Conservation (phyloP, 2,797 vertebrate species). For the Melopsittacus undulatus region DNA sequence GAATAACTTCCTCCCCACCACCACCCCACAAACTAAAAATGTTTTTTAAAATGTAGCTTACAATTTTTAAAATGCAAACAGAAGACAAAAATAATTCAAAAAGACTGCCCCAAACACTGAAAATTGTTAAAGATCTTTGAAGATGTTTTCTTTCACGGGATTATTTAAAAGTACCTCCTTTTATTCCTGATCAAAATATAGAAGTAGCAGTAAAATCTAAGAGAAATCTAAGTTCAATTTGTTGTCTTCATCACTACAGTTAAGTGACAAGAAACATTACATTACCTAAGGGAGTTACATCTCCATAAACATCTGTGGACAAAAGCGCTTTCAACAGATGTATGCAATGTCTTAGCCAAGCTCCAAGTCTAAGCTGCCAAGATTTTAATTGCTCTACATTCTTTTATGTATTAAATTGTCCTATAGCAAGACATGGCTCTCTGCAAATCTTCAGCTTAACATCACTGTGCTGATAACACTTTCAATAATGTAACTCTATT, state of each 20-base stretch:
- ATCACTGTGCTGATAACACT: neutral
- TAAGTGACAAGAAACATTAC: neutral
- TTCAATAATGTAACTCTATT: fast-evolving
- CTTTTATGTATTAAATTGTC: neutral
- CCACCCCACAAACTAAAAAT: neutral
- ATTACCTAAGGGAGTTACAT: neutral
- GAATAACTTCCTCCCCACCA: neutral
- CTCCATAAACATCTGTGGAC: neutral
- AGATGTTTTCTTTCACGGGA: neutral
- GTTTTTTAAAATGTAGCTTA: neutral
- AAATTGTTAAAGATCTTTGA: neutral
- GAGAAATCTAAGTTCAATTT: neutral
- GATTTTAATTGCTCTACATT: neutral
- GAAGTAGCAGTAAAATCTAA: neutral
- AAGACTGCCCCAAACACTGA: neutral
- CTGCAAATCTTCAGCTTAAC: neutral
- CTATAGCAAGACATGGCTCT: neutral
- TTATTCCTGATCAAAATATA: neutral
- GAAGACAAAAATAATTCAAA: neutral
- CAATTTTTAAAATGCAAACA: neutral
- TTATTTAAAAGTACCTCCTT: neutral
- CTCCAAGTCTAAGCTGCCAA: neutral
- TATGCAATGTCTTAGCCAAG: neutral
- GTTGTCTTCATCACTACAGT: neutral
- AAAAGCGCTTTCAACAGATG: neutral